phyloP scores from a whole-genome alignment of 2,797 vertebrate species.

The Girardinus metallicus region DNA sequence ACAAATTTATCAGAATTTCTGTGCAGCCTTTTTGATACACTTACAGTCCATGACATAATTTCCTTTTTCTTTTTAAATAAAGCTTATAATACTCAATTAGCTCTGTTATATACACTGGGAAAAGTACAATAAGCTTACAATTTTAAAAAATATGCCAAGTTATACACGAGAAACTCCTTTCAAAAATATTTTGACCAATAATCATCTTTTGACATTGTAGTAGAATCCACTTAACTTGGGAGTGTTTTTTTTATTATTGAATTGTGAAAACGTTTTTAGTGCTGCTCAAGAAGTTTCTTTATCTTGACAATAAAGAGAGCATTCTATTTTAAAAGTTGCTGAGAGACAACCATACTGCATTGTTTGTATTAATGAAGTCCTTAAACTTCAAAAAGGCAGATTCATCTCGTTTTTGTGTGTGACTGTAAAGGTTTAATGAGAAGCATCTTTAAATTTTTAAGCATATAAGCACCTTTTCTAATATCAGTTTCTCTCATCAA shows the following conservation, averaged over 20 bases:
- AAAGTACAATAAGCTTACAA: not conserved
- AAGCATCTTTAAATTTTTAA: not conserved
- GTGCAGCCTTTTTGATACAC: not conserved
- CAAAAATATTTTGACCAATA: not conserved
- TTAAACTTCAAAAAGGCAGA: not conserved
- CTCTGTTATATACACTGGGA: not conserved
- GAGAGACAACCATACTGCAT: not conserved
- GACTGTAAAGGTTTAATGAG: not conserved
- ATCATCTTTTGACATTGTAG: not conserved
- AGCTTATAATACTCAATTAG: not conserved
- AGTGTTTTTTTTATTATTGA: too few species aligned
- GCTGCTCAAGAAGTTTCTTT: not conserved
- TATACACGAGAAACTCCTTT: not conserved
- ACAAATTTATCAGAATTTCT: not conserved
- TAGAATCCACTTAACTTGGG: not conserved
- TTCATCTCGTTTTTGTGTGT: not conserved
- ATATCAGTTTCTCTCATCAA: not conserved
- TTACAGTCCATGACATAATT: not conserved
- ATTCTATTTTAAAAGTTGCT: not conserved
- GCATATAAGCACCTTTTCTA: not conserved
- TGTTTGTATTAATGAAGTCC: not conserved
- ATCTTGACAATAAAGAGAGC: not conserved
- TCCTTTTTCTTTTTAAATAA: not conserved
- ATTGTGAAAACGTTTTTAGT: not conserved
- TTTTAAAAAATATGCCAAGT: not conserved